These are phyloP conservation scores for Halcyon smyrnensis DNA, from an alignment of 2,797 vertebrate species.

Conservation along the genomic window DNA sequence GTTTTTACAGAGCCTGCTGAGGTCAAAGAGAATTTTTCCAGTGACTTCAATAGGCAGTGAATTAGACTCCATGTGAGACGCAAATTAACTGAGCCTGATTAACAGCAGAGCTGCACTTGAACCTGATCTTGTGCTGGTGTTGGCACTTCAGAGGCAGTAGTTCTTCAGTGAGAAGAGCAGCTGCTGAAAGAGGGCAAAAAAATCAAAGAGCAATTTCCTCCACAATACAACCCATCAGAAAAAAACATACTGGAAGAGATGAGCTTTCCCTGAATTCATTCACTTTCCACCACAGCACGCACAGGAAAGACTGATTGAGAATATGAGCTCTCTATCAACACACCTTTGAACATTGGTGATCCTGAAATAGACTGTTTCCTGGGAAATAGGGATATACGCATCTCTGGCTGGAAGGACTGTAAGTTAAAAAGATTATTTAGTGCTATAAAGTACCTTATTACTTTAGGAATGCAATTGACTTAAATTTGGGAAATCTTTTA, in stretches of 20 bases:
- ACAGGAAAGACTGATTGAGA: neutral
- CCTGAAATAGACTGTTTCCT: neutral
- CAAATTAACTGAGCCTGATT: neutral
- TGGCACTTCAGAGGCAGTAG: neutral
- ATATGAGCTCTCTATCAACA: neutral
- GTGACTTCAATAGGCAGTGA: neutral
- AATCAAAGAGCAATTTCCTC: slow-evolving; percentile 26
- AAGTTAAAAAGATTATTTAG: neutral
- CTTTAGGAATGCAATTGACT: neutral
- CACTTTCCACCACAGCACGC: neutral
- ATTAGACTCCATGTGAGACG: neutral
- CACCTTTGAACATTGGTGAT: neutral
- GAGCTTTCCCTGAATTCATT: neutral
- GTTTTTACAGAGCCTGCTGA: neutral
- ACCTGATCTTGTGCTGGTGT: neutral
- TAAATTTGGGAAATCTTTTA: neutral
- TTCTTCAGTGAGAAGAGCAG: neutral
- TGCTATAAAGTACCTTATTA: neutral
- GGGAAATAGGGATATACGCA: accelerated
- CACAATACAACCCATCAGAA: neutral
- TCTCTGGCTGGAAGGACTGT: neutral
- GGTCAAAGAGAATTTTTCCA: neutral
- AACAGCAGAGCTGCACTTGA: neutral
- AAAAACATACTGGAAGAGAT: neutral
- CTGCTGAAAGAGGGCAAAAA: slow-evolving; percentile 15